These are phyloP conservation scores for Oxygymnocypris stewartii DNA, from an alignment of 2,113 vertebrate genomes.

Conservation along the genomic window DNA sequence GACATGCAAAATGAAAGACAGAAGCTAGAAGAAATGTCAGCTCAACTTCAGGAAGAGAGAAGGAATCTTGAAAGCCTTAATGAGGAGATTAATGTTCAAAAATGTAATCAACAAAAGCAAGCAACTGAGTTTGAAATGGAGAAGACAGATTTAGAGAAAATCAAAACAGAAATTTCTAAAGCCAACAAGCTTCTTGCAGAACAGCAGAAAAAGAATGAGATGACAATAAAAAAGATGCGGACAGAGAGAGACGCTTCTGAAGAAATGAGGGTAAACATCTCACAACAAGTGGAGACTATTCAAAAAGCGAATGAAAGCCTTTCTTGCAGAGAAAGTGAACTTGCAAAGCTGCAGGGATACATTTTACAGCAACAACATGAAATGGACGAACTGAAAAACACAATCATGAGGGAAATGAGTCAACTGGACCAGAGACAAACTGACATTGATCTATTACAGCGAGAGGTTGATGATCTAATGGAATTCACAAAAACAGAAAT, in stretches of 20 bases:
- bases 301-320: conserved; percentile 53
- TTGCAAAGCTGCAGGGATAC: conserved; percentile 52
- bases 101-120: not conserved
- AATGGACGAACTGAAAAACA: conserved; percentile 36
- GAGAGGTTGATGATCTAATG: conserved; percentile 33
- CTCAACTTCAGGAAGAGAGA: conserved; percentile 4
- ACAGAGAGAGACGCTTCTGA: conserved; percentile 37
- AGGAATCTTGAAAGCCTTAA: not conserved
- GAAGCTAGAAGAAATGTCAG: conserved; percentile 6
- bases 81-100: not conserved
- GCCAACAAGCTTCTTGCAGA: conserved; percentile 17
- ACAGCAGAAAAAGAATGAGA: conserved; percentile 3
- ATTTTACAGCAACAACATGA: conserved; percentile 36
- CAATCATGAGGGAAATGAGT: conserved; percentile 1
- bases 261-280: conserved; percentile 46
- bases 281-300: conserved; percentile 46
- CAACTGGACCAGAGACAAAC: conserved; percentile 10
- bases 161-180: conserved; percentile 23
- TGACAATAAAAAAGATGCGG: conserved; percentile 45
- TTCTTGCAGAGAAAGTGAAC: conserved; percentile 3
- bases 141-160: conserved; percentile 48
- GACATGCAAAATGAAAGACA: conserved; percentile 9
- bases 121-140: not conserved
- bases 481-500: conserved; percentile 36
- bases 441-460: conserved; percentile 42